These are phyloP conservation scores for Brachionus rotundiformis DNA, from an alignment of 1,140 invertebrate species.

Conservation along the genomic window DNA sequence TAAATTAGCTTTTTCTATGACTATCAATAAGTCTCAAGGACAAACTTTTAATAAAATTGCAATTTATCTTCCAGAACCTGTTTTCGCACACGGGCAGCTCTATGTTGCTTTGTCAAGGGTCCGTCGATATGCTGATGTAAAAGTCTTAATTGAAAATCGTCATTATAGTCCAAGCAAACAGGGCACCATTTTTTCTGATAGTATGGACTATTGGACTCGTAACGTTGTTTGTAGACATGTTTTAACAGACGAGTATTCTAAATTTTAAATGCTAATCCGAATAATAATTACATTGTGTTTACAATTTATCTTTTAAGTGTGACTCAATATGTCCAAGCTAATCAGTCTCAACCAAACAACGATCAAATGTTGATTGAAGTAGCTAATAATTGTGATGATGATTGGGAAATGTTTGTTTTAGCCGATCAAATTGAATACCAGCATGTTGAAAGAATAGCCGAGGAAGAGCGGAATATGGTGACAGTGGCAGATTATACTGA, in stretches of 20 bases:
- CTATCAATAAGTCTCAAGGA: conserved; percentile 69
- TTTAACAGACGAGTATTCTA: not conserved
- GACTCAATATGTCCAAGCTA: too few species aligned
- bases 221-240: not conserved
- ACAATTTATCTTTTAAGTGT: too few species aligned
- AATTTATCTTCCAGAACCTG: conserved; percentile 53
- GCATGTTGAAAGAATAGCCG: too few species aligned
- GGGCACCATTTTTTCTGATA: not conserved
- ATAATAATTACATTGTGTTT: not conserved
- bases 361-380: too few species aligned
- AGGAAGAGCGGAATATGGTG: too few species aligned
- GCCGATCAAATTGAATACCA: too few species aligned
- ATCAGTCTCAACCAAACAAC: too few species aligned
- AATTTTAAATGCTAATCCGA: not conserved
- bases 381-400: too few species aligned
- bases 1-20: conserved; percentile 65
- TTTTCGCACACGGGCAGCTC: conserved; percentile 57
- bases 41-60: conserved; percentile 60
- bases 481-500: too few species aligned
- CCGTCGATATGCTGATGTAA: not conserved
- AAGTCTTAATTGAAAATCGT: not conserved
- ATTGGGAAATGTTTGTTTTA: too few species aligned
- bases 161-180: not conserved
- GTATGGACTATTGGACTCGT: not conserved
- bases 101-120: conserved; percentile 56